phyloP scores from a whole-genome alignment of 2,888 invertebrate species.

The Melinaea menophilus region DNA sequence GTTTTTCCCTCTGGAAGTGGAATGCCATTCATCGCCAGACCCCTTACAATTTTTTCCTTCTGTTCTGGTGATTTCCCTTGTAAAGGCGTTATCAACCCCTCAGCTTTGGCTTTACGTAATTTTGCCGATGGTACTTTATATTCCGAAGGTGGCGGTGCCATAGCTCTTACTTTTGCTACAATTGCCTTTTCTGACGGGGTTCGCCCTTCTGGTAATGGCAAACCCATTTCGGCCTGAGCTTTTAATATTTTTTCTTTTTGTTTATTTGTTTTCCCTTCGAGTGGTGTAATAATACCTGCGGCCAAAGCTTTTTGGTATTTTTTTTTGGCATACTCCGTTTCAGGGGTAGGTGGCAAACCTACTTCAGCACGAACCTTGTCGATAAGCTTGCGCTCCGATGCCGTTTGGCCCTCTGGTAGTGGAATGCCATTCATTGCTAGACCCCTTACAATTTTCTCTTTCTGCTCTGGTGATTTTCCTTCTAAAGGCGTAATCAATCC shows the following conservation, averaged over 20 bases:
- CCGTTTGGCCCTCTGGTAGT: conserved; percentile 31
- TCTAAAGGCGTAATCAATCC: conserved; percentile 30
- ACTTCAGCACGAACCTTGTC: conserved; percentile 31
- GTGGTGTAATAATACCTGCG: conserved; percentile 29
- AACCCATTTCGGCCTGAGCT: conserved; percentile 25
- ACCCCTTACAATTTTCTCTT: conserved; percentile 35
- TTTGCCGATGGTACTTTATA: conserved; percentile 27
- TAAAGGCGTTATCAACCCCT: conserved; percentile 33
- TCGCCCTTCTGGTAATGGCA: conserved; percentile 38
- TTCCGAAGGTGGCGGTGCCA: conserved; percentile 11
- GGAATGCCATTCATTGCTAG: conserved; percentile 32
- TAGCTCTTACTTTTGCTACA: conserved; percentile 29
- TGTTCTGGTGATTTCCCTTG: conserved; percentile 36
- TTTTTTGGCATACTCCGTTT: conserved; percentile 34
- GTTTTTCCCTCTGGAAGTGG: conserved; percentile 35
- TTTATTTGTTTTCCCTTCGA: conserved; percentile 34
- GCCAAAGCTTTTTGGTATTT: conserved; percentile 29
- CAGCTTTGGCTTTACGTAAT: conserved; percentile 27
- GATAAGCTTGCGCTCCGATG: conserved; percentile 28
- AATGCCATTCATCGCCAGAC: conserved; percentile 25
- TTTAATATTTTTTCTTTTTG: conserved; percentile 34
- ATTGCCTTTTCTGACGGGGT: conserved; percentile 39
- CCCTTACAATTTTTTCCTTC: conserved; percentile 35
- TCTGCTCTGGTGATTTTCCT: conserved; percentile 35
- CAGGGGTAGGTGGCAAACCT: conserved; percentile 41